These are phyloP conservation scores for Eulithis testata DNA, from an alignment of 2,888 invertebrate species.

Conservation along the genomic window DNA sequence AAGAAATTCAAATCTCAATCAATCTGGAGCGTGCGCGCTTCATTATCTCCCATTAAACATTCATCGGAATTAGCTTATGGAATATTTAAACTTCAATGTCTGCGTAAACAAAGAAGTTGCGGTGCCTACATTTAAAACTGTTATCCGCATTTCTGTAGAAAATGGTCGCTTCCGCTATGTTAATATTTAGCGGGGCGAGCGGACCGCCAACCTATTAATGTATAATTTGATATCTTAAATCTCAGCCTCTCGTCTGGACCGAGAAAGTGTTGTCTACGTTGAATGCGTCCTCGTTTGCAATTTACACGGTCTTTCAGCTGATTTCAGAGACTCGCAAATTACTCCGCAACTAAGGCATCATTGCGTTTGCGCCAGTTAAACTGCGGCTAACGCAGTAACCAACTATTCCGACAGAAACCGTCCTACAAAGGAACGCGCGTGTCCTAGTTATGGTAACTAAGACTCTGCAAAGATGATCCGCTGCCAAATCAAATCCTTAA, in stretches of 20 bases:
- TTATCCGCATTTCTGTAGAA: constrained; percentile 70
- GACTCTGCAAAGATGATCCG: constrained; percentile 63
- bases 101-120: constrained; percentile 72
- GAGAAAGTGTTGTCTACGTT: constrained; percentile 66
- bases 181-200: constrained; percentile 70
- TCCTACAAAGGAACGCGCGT: constrained; percentile 30
- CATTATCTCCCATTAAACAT: constrained; percentile 80
- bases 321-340: constrained; percentile 56
- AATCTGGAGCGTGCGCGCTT: constrained; percentile 69
- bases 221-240: constrained; percentile 81
- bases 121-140: constrained; percentile 71
- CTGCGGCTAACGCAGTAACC: constrained; percentile 24
- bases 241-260: constrained; percentile 64
- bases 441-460: constrained; percentile 48
- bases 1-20: constrained; percentile 81
- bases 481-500: constrained; percentile 78
- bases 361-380: constrained; percentile 40
- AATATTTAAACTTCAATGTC: constrained; percentile 78
- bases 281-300: constrained; percentile 76
- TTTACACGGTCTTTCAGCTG: constrained; percentile 75
- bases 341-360: constrained; percentile 49
- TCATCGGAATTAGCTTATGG: constrained; percentile 71
- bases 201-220: constrained; percentile 72
- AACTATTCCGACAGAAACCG: constrained; percentile 14
- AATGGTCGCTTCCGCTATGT: constrained; percentile 74